Evolutionary conservation across 1,140 invertebrate species (phyloP), one percentile per base, ranked within the genome.

Genomic region (Apis dorsata): DNA sequence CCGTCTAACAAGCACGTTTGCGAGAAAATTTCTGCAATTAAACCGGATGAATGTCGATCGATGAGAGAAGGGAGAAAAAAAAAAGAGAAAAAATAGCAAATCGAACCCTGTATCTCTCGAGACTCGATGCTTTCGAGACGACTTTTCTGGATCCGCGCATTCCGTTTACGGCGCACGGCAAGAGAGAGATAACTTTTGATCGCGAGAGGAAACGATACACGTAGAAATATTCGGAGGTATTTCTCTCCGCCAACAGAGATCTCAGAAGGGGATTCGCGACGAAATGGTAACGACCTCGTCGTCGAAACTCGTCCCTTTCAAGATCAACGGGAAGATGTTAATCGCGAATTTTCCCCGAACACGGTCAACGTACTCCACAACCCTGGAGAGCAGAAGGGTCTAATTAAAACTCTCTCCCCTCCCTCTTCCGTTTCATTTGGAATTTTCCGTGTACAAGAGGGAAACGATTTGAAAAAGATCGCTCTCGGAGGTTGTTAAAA

Each of bases 111-210:
- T 44, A 44, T 44, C 4, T 53, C 68, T 63, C 74, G 8, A 11
- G 81, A 59, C 63, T 57, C 15, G 55, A 44, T 10, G 7, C n/a
- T 65, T 66, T 44, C 34, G 34, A 44, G 44, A 63, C 70, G n/a
- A 69, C 72, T 70, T 28, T 44, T 63, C 63, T 84, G 73, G 66
- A 62, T 34, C 34, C 34, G 34, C 57, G 28, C 5, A 17, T 13
- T 78, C 78, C 65, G 82, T 84, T 85, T 80, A 75, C 57, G 28
- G 53, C 55, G 74, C 53, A 44, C 24, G 55, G 24, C 24, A 44
- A 84, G 60, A 44, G 68, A 72, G 49, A n/a, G 21, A 76, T 17
- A 24, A 74, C 57, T 79, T 79, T 70, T 84, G 69, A 85, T 55
- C n/a, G 83, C 53, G n/a, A 13, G 9, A 34, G 24, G 49, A 62